Evolutionary conservation across 2,888 invertebrate species (phyloP).

Genomic region (Augochlorella aurata): DNA sequence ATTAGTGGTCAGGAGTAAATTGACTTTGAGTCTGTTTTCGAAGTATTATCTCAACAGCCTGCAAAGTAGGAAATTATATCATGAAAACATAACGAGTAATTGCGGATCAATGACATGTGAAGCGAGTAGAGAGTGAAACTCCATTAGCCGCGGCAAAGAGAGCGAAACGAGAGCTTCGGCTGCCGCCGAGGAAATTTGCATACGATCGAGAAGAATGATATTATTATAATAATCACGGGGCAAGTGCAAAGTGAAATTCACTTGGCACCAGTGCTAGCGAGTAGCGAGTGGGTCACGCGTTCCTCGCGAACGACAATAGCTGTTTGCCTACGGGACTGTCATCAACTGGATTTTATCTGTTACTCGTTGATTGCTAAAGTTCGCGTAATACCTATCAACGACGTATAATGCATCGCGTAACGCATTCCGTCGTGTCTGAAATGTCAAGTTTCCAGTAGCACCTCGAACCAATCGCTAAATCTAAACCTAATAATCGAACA

Average conservation of each 20-base stretch:
- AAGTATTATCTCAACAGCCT: background rate
- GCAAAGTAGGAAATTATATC: background rate
- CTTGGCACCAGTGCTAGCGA: background rate
- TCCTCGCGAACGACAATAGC: constrained; percentile 26
- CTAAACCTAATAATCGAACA: background rate
- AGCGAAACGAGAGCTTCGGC: background rate
- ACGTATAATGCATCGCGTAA: constrained; percentile 38
- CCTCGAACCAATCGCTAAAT: background rate
- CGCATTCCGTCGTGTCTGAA: background rate
- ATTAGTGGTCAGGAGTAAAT: background rate
- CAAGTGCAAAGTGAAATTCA: constrained; percentile 1
- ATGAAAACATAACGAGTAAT: background rate
- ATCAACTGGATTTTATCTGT: constrained; percentile 32
- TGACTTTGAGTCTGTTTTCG: background rate
- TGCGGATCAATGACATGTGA: background rate
- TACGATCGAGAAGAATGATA: background rate
- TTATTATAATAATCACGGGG: background rate
- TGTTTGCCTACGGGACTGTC: constrained; percentile 41
- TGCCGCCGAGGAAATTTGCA: background rate
- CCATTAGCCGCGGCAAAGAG: background rate
- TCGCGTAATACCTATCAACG: constrained; percentile 48
- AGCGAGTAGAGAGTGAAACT: background rate
- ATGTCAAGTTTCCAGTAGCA: constrained; percentile 10
- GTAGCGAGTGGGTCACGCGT: constrained; percentile 18
- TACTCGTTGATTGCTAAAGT: constrained; percentile 37